Base-by-base conservation (phyloP, 2,113 vertebrate genomes). In the Ictalurus furcatus region DNA sequence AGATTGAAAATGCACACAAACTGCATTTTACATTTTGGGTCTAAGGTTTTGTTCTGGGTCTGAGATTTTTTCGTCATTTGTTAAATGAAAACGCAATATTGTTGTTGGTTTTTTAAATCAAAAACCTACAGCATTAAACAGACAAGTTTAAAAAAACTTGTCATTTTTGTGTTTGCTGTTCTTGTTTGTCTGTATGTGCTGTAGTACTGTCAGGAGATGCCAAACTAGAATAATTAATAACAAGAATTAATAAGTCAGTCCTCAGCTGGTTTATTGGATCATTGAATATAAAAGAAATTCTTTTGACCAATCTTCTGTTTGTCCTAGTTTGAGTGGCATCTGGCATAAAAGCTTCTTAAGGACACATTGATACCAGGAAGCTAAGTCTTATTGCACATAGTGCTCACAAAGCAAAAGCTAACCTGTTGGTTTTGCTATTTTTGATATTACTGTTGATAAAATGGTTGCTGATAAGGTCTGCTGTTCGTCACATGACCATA, bases 11-110 rank as follows among this genome's bases (percentile, higher is more conserved):
- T 81, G 63, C 25, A 73, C 84, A 86, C 84, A 61, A 86, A 87
- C 84, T 69, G 48, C 80, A 88, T 90, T 92, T 89, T 85, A 90
- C 63, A 82, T 28, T 67, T 19, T 0, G 48, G 13, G 23, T 16
- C 23, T n/a, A 23, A 28, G 67, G 37, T 87, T 82, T 34, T 85
- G 54, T 48, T 65, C 48, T 63, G 13, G 23, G 14, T 82, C 19
- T 12, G 9, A 48, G 25, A 5, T 30, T 21, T 61, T 59, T 16
- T 71, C 4, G 19, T 40, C 19, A 44, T 44, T 76, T 76, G 19
- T 44, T 71, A 71, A 37, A 37, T 34, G 16, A 37, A 73, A 37
- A 73, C 28, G 63, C n/a, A 69, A n/a, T 13, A 28, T n/a, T 67
- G 65, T 61, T 58, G 56, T 56, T 56, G 54, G 3, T 44, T 59